Conservation (phyloP, 2,888 invertebrate genomes). For the Epinotia ramella region DNA sequence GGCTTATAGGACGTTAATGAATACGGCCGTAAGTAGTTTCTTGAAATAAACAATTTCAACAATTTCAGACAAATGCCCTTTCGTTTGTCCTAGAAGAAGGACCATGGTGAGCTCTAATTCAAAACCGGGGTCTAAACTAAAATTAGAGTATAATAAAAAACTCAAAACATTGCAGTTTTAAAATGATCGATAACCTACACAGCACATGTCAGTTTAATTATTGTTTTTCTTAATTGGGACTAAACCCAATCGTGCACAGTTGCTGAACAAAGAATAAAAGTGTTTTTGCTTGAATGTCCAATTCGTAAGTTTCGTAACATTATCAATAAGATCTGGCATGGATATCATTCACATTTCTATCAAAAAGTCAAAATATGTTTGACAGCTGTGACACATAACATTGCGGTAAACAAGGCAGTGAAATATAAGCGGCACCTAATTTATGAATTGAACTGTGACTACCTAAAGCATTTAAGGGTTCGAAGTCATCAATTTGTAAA, state of each 20-base stretch:
- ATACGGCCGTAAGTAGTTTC: background rate
- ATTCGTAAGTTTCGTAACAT: slow-evolving; percentile 16
- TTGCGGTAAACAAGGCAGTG: slow-evolving; percentile 33
- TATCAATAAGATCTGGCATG: background rate
- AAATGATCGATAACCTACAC: background rate
- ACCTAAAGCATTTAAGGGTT: slow-evolving; percentile 41
- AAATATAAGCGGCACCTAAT: slow-evolving; percentile 35
- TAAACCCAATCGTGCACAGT: background rate
- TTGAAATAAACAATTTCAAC: background rate
- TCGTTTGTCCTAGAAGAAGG: too few relatives aligned
- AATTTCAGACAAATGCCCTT: background rate
- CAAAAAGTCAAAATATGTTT: slow-evolving; percentile 30
- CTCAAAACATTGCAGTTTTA: background rate
- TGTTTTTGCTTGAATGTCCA: background rate
- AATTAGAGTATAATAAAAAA: too few relatives aligned
- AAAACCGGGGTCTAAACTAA: too few relatives aligned
- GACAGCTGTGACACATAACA: slow-evolving; percentile 20
- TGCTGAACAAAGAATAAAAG: background rate
- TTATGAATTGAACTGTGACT: slow-evolving; percentile 42
- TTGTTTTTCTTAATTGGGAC: background rate
- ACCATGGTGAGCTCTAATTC: too few relatives aligned
- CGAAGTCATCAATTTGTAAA: slow-evolving; percentile 40
- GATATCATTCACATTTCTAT: slow-evolving; percentile 5
- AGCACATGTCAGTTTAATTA: background rate
- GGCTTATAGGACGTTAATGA: too few relatives aligned